phyloP scores from a whole-genome alignment of 2,113 vertebrate genomes.

The Asarcornis scutulata region DNA sequence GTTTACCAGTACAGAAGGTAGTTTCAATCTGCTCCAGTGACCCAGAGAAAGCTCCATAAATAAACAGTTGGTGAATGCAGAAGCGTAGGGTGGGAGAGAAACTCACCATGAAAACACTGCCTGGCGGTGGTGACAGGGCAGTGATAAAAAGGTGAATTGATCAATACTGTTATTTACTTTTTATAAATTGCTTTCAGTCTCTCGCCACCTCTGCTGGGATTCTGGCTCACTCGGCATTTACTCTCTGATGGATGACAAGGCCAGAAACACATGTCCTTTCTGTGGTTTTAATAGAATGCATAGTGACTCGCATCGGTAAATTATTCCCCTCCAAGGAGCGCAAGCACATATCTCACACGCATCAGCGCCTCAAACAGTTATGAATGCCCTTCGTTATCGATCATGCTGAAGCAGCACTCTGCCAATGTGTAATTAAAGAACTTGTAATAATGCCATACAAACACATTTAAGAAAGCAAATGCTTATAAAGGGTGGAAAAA shows the following conservation, averaged over 20 bases:
- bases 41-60: conserved; percentile 33
- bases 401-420: conserved; percentile 22
- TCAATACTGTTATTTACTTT: conserved; percentile 70
- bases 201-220: conserved; percentile 29
- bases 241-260: conserved; percentile 64
- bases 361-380: background rate
- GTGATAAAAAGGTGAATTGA: conserved; percentile 65
- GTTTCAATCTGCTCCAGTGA: background rate
- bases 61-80: conserved; percentile 11
- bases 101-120: background rate
- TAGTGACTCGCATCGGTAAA: conserved; percentile 57
- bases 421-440: conserved; percentile 49
- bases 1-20: background rate
- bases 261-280: conserved; percentile 40
- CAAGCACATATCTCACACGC: background rate
- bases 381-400: conserved; percentile 13
- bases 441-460: background rate
- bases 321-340: conserved; percentile 60
- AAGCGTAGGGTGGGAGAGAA: background rate
- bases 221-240: conserved; percentile 23
- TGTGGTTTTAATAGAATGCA: conserved; percentile 63
- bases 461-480: background rate
- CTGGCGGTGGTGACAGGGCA: conserved; percentile 10
- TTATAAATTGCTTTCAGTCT: conserved; percentile 66
- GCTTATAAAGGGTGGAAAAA: background rate